phyloP scores from a whole-genome alignment of 2,113 vertebrate species.

The Pelobates fuscus region DNA sequence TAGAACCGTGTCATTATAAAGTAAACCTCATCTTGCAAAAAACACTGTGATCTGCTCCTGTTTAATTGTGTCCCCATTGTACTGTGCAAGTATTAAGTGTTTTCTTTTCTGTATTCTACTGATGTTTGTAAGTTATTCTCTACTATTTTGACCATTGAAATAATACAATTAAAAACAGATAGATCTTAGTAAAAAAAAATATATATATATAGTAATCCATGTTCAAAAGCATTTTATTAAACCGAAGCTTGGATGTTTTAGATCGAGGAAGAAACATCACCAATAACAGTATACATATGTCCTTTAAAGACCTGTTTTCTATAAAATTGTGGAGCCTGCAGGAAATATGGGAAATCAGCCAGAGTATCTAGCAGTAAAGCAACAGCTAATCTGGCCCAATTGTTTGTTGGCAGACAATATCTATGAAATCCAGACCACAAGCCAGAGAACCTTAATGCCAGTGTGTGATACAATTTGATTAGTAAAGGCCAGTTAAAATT shows the following conservation, averaged over 20 bases:
- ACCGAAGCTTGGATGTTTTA: neutral
- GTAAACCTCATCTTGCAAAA: too few species aligned
- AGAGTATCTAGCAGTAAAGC: conserved; percentile 23
- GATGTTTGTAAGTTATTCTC: too few species aligned
- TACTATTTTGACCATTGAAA: too few species aligned
- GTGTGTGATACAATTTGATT: conserved; percentile 37
- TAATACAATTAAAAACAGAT: conserved; percentile 16
- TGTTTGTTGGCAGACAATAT: conserved; percentile 25
- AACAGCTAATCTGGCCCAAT: conserved; percentile 19
- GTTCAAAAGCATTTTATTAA: conserved; percentile 6
- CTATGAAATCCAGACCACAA: conserved; percentile 21
- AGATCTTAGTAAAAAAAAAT: neutral
- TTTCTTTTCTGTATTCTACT: too few species aligned
- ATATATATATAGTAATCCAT: neutral
- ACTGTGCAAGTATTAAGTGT: too few species aligned
- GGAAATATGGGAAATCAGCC: conserved; percentile 14
- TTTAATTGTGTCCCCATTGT: too few species aligned
- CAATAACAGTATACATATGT: conserved; percentile 35
- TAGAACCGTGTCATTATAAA: too few species aligned
- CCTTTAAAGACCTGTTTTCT: conserved; percentile 19
- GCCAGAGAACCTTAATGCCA: conserved; percentile 38
- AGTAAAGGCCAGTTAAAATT: conserved; percentile 17
- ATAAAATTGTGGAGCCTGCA: conserved; percentile 30
- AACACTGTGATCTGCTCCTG: too few species aligned
- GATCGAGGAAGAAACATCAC: neutral